Conservation (phyloP, 2,888 invertebrate species). For the Hetaerina titia region DNA sequence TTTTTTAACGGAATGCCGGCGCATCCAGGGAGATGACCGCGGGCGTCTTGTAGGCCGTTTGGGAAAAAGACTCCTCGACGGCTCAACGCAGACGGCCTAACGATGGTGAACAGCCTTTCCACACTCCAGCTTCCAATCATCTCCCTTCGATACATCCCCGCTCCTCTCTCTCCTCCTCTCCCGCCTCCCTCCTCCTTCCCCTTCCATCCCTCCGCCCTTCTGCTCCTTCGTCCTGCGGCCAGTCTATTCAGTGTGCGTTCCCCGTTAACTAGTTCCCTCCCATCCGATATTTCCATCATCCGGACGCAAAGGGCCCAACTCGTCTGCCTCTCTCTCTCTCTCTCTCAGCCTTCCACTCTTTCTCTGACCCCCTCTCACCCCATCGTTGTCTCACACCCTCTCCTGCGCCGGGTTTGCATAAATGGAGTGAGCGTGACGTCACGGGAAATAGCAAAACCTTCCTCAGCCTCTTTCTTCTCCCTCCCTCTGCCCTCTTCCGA, state of each 20-base stretch:
- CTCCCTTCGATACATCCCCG: constrained; percentile 62
- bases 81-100: constrained; percentile 64
- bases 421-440: constrained; percentile 66
- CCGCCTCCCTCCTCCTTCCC: not conserved
- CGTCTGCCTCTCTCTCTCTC: constrained; percentile 62
- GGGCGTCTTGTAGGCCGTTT: constrained; percentile 57
- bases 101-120: constrained; percentile 61
- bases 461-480: not conserved
- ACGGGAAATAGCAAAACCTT: constrained; percentile 46
- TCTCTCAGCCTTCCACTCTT: constrained; percentile 67
- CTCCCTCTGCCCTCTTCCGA: not conserved
- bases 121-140: constrained; percentile 66
- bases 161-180: constrained; percentile 37
- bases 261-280: constrained; percentile 63
- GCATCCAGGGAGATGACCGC: constrained; percentile 51
- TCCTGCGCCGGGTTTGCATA: constrained; percentile 55
- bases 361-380: constrained; percentile 70
- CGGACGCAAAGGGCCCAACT: constrained; percentile 30
- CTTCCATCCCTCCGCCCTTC: constrained; percentile 20
- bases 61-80: constrained; percentile 32
- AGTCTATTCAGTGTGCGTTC: constrained; percentile 58
- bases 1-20: constrained; percentile 47
- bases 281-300: constrained; percentile 64
- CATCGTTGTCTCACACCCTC: constrained; percentile 71
- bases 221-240: constrained; percentile 10